phyloP scores from a whole-genome alignment of 1,140 invertebrate genomes.

The Pogonognathellus flavescens region DNA sequence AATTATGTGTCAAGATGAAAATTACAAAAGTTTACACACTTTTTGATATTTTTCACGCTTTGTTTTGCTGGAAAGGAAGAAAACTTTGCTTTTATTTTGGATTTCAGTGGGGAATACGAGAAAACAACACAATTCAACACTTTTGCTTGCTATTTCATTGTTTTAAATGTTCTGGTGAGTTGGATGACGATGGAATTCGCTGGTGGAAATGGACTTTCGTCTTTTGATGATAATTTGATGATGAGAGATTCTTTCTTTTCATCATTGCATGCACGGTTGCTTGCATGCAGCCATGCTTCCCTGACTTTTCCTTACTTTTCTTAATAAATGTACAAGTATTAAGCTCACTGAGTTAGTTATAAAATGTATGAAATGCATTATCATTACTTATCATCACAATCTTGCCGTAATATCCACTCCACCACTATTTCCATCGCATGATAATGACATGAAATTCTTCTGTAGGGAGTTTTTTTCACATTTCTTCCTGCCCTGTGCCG shows the following conservation, averaged over 20 bases:
- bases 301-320: not conserved
- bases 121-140: too few species aligned
- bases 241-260: not conserved
- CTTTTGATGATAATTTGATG: not conserved
- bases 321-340: not conserved
- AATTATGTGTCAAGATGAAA: not conserved
- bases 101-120: not conserved
- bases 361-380: too few species aligned
- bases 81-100: not conserved
- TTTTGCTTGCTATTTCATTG: too few species aligned
- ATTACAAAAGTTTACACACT: not conserved
- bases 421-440: not conserved
- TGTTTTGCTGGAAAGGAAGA: not conserved
- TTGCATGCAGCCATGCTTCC: conserved; percentile 3
- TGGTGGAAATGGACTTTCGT: not conserved
- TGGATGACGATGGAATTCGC: too few species aligned
- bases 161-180: too few species aligned
- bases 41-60: not conserved
- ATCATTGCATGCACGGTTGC: not conserved
- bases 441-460: not conserved
- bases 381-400: too few species aligned
- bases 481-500: conserved; percentile 12
- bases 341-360: too few species aligned
- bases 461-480: not conserved
- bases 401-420: too few species aligned